Evolutionary conservation across 2,113 vertebrate genomes (phyloP), one percentile per base, ranked within the genome.

Genomic region (Porphyrio hochstetteri): DNA sequence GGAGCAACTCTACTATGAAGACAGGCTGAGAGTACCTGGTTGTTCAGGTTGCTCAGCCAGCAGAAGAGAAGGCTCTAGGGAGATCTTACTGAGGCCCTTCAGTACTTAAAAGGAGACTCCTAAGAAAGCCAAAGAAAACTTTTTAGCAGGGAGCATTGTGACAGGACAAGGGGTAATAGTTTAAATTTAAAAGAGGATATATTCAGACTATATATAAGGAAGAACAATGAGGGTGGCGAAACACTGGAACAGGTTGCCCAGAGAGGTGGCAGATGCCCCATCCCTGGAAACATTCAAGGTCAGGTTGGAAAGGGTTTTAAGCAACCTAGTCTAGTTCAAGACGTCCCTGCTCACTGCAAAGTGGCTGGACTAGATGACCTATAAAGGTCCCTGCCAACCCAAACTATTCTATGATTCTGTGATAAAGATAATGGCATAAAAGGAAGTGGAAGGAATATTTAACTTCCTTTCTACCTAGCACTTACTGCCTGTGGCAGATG

Each of bases 241-340:
- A 56, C 19, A 24, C 63, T 36, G 38, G 19, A 2, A 10, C 33
- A 67, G 50, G 33, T 46, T 56, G 33, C 52, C 40, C 40, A 31
- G 52, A 31, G 63, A 57, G 27, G 16, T 16, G 27, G n/a, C 15
- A 25, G 40, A 57, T 25, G 40, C n/a, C 40, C 63, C 38, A 31
- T 25, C 33, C 9, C 63, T 68, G 40, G 52, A 36, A 57, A 36
- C 25, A 31, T 68, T 31, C 29, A 11, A 35, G 38, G 7, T 9
- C 65, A 82, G 24, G 35, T 0, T 61, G 63, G n/a, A 82, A 0
- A 0, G 21, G 44, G 3, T 6, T 71, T 35, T 55, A 44, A 71
- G 38, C 23, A 82, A 31, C 19, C n/a, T 42, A 19, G 61, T n/a
- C 40, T 68, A 50, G 6, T 5, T 44, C 11, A 72, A 82, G 38